Evolutionary conservation across 1,140 invertebrate genomes (phyloP).

Genomic region (Ruditapes philippinarum): DNA sequence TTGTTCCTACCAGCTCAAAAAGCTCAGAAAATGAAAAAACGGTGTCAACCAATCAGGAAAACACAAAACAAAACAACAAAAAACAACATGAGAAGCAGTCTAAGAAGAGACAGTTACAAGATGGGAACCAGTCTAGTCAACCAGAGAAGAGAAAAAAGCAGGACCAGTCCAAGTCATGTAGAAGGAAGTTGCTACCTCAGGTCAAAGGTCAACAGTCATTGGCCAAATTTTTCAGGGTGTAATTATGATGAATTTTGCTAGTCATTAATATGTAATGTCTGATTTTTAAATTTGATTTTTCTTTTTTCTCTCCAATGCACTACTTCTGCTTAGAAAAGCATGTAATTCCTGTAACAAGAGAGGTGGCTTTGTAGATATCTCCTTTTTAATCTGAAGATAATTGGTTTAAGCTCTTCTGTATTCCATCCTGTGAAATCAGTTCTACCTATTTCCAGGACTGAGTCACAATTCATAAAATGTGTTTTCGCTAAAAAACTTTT

Average conservation of each 20-base stretch:
- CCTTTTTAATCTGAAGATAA: no score
- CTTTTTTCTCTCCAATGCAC: no score
- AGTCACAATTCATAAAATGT: no score
- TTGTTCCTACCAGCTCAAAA: neutral
- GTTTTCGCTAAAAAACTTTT: no score
- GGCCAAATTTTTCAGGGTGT: constrained; percentile 73
- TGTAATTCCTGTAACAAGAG: no score
- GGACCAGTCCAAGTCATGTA: constrained; percentile 70
- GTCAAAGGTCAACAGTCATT: constrained; percentile 77
- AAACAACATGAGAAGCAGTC: constrained; percentile 38
- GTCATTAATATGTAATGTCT: neutral
- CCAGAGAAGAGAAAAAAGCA: constrained; percentile 69
- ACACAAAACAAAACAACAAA: constrained; percentile 19
- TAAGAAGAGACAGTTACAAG: constrained; percentile 57
- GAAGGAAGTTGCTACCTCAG: constrained; percentile 74
- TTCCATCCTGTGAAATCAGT: no score
- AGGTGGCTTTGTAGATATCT: no score
- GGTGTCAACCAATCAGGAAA: neutral
- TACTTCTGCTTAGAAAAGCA: no score
- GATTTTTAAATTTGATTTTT: no score
- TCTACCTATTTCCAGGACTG: no score
- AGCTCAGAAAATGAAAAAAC: neutral
- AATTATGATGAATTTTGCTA: neutral
- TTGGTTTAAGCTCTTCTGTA: no score
- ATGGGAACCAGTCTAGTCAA: constrained; percentile 34